These are phyloP conservation scores for Agrypnus murinus DNA, from an alignment of 2,888 invertebrate genomes.

Conservation along the genomic window DNA sequence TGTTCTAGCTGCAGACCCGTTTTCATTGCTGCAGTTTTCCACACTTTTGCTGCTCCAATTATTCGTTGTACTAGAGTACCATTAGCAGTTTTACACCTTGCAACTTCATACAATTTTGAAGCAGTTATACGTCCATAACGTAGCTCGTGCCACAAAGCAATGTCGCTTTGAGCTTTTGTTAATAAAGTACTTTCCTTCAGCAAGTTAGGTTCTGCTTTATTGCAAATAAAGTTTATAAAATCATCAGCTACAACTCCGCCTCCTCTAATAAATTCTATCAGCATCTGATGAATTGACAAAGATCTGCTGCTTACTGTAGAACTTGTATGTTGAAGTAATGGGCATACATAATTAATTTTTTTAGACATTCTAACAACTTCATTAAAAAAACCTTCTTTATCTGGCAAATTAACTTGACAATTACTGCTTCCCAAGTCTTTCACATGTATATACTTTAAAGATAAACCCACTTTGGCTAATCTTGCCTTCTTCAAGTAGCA, in stretches of 20 bases:
- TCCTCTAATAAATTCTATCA: too few relatives aligned
- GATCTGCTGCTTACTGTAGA: too few relatives aligned
- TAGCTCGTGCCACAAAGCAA: slow-evolving; percentile 51
- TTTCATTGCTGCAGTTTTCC: slow-evolving; percentile 16
- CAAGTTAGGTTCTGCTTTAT: slow-evolving; percentile 3
- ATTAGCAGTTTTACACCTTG: slow-evolving; percentile 50
- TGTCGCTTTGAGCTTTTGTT: too few relatives aligned
- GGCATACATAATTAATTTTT: too few relatives aligned
- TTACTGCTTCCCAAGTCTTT: neutral
- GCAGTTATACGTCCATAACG: slow-evolving; percentile 56
- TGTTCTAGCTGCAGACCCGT: slow-evolving; percentile 25
- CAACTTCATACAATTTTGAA: slow-evolving; percentile 55
- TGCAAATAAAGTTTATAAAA: too few relatives aligned
- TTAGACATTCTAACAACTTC: too few relatives aligned
- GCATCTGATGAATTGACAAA: too few relatives aligned
- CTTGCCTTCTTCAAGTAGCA: too few relatives aligned
- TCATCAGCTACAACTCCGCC: too few relatives aligned
- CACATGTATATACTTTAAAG: too few relatives aligned
- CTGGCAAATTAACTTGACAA: slow-evolving; percentile 1
- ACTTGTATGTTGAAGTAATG: slow-evolving; percentile 11
- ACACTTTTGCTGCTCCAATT: slow-evolving; percentile 40
- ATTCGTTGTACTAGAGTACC: slow-evolving; percentile 47
- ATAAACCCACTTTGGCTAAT: too few relatives aligned
- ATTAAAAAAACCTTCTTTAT: slow-evolving; percentile 7
- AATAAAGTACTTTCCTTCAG: slow-evolving; percentile 40